Evolutionary conservation across 2,888 invertebrate species (phyloP).

Genomic region (Cistogaster globosa): DNA sequence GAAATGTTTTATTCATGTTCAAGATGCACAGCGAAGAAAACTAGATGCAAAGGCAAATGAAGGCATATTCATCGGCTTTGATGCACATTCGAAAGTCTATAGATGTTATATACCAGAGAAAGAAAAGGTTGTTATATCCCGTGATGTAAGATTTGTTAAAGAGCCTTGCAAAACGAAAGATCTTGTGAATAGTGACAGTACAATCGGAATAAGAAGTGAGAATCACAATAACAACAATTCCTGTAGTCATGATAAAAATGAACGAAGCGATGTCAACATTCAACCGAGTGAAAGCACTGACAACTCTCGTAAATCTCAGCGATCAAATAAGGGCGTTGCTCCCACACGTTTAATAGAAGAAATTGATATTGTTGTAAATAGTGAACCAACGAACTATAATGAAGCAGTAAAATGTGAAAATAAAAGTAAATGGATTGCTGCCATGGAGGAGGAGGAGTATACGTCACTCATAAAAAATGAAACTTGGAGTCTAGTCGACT

Average conservation of each 20-base stretch:
- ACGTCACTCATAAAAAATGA: no score
- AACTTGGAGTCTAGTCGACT: no score
- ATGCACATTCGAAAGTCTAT: slow-evolving; percentile 64
- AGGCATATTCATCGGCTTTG: slow-evolving; percentile 47
- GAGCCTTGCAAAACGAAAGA: neutral
- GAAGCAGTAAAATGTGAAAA: slow-evolving; percentile 8
- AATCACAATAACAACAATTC: neutral
- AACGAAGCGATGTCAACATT: neutral
- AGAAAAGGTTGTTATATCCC: slow-evolving; percentile 39
- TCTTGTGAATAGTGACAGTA: neutral
- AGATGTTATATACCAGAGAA: slow-evolving; percentile 52
- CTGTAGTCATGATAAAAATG: neutral
- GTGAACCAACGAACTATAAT: slow-evolving; percentile 13
- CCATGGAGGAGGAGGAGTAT: no score
- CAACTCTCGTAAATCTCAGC: neutral
- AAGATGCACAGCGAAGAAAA: no score
- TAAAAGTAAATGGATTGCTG: neutral
- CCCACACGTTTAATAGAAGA: slow-evolving; percentile 23
- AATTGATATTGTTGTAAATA: slow-evolving; percentile 7
- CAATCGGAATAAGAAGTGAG: neutral
- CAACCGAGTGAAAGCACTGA: neutral
- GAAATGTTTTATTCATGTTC: neutral
- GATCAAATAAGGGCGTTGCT: slow-evolving; percentile 22
- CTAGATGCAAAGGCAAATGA: no score
- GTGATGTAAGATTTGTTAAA: slow-evolving; percentile 15